phyloP scores from a whole-genome alignment of 2,888 invertebrate genomes.

The Coelopa pilipes region DNA sequence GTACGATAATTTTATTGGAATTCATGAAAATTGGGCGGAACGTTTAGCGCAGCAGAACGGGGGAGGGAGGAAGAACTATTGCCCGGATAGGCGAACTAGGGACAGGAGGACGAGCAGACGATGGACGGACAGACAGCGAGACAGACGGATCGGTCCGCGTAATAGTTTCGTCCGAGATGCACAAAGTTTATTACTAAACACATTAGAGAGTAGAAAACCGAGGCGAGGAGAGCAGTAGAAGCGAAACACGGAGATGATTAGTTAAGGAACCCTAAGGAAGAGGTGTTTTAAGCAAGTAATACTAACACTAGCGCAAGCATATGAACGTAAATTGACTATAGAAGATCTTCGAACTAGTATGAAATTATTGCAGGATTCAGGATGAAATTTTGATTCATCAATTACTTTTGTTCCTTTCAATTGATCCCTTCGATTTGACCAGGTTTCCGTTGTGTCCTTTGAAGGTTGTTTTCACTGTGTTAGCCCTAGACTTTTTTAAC shows the following conservation, averaged over 20 bases:
- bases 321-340: too few relatives aligned
- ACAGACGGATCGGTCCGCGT: conserved; percentile 1
- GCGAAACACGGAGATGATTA: background rate
- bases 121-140: background rate
- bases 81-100: background rate
- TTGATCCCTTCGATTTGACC: too few relatives aligned
- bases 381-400: too few relatives aligned
- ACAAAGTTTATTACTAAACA: conserved; percentile 22
- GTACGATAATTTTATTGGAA: background rate
- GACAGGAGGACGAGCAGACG: background rate
- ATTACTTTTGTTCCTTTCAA: too few relatives aligned
- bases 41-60: conserved; percentile 1
- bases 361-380: too few relatives aligned
- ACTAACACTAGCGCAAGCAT: background rate
- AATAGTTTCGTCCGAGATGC: conserved; percentile 26
- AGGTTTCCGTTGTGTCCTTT: too few relatives aligned
- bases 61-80: conserved; percentile 15
- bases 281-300: background rate
- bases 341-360: too few relatives aligned
- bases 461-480: too few relatives aligned
- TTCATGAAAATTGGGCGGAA: background rate
- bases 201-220: background rate
- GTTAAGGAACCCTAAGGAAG: background rate
- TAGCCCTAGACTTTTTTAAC: too few relatives aligned
- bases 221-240: background rate